These are phyloP conservation scores for Lordiphosa andalusiaca DNA, from an alignment of 2,888 invertebrate genomes.

Conservation along the genomic window DNA sequence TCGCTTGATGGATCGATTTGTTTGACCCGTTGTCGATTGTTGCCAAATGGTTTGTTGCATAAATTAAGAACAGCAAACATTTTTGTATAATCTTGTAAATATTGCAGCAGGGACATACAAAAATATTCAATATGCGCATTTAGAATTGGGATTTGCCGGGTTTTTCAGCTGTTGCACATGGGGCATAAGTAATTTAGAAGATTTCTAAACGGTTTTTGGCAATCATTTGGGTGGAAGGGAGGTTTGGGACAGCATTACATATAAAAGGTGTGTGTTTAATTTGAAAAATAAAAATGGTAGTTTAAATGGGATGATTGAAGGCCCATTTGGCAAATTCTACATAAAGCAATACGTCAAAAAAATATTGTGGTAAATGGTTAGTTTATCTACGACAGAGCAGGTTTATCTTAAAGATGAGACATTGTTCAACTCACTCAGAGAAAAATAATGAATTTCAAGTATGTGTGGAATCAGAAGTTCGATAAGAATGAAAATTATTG, in stretches of 20 bases:
- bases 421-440: no score
- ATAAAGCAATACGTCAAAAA: no score
- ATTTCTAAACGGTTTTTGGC: conserved; percentile 3
- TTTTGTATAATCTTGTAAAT: conserved; percentile 41
- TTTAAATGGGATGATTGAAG: no score
- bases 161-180: conserved; percentile 9
- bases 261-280: no score
- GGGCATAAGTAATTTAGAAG: conserved; percentile 13
- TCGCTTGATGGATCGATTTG: conserved; percentile 51
- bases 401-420: no score
- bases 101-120: conserved; percentile 27
- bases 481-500: no score
- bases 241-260: not conserved
- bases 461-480: no score
- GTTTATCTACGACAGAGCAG: no score
- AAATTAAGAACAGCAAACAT: conserved; percentile 44
- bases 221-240: conserved; percentile 5
- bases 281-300: no score
- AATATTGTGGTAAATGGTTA: no score
- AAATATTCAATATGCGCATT: conserved; percentile 22
- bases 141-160: conserved; percentile 25
- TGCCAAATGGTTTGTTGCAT: conserved; percentile 51
- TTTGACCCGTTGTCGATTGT: conserved; percentile 27
- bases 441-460: no score
- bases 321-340: no score